These are phyloP conservation scores for Ciconia maguari DNA, from an alignment of 2,113 vertebrate species.

Conservation along the genomic window DNA sequence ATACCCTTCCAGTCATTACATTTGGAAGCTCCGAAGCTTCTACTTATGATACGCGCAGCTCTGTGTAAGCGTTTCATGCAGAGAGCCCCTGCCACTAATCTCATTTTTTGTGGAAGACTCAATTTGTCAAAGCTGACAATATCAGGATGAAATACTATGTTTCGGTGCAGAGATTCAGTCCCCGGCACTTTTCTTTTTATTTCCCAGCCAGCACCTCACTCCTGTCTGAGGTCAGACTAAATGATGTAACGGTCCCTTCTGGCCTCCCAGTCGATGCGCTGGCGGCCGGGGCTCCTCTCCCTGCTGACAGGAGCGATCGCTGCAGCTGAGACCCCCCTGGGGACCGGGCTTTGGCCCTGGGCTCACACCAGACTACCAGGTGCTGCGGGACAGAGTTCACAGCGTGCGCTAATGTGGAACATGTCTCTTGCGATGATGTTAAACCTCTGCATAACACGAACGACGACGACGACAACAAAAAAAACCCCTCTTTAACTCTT, in stretches of 20 bases:
- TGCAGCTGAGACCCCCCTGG: constrained; percentile 27
- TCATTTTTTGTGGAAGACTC: not conserved
- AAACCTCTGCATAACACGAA: not conserved
- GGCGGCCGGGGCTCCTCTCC: not conserved
- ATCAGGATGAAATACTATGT: not conserved
- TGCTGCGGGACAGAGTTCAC: not conserved
- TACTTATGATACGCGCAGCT: not conserved
- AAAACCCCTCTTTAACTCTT: not conserved
- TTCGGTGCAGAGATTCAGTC: not conserved
- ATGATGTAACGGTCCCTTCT: constrained; percentile 16
- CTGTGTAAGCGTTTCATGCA: not conserved
- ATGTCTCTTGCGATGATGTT: not conserved
- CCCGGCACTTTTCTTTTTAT: not conserved
- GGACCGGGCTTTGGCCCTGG: not conserved
- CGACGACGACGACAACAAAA: not conserved
- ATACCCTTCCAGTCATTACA: not conserved
- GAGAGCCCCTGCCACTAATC: not conserved
- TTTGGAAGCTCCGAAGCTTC: not conserved
- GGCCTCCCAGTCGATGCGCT: not conserved
- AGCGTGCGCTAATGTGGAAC: not conserved
- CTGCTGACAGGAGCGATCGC: not conserved
- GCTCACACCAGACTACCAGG: not conserved
- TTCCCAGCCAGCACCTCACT: not conserved
- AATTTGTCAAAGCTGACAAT: not conserved
- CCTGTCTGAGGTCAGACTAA: not conserved